phyloP scores from a whole-genome alignment of 2,888 invertebrate genomes.

The Amphiduros pacificus region DNA sequence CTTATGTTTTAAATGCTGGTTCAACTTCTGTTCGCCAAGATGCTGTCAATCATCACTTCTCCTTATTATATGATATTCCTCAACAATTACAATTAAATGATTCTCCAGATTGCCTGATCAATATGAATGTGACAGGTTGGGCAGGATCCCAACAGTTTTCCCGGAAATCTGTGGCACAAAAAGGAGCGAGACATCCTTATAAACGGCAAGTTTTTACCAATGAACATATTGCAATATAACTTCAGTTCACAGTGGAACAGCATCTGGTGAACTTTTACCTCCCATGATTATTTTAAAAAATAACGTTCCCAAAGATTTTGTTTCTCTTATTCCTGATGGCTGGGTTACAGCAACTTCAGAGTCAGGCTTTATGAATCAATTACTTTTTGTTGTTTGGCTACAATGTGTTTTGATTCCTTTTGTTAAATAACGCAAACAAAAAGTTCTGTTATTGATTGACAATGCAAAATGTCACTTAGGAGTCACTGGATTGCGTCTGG shows the following conservation, averaged over 20 bases:
- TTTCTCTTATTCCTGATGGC: no score
- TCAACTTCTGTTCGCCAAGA: neutral
- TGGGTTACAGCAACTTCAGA: neutral
- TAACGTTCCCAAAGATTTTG: neutral
- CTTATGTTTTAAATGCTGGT: neutral
- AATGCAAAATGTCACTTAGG: neutral
- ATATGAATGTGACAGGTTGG: neutral
- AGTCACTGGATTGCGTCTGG: neutral
- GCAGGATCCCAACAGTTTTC: neutral
- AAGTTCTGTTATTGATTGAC: neutral
- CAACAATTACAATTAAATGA: neutral
- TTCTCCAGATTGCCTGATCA: neutral
- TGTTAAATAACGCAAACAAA: neutral
- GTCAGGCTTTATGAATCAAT: neutral
- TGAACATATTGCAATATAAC: neutral
- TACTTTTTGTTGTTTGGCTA: neutral
- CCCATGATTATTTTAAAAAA: neutral
- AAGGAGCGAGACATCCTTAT: neutral
- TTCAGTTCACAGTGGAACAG: neutral
- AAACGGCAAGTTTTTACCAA: neutral
- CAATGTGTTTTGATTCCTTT: neutral
- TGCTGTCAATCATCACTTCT: neutral
- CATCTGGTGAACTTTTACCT: neutral
- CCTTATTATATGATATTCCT: neutral
- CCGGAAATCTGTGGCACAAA: neutral